Evolutionary conservation across 2,888 invertebrate species (phyloP), one percentile per base, ranked within the genome.

Genomic region (Gortyna flavago): DNA sequence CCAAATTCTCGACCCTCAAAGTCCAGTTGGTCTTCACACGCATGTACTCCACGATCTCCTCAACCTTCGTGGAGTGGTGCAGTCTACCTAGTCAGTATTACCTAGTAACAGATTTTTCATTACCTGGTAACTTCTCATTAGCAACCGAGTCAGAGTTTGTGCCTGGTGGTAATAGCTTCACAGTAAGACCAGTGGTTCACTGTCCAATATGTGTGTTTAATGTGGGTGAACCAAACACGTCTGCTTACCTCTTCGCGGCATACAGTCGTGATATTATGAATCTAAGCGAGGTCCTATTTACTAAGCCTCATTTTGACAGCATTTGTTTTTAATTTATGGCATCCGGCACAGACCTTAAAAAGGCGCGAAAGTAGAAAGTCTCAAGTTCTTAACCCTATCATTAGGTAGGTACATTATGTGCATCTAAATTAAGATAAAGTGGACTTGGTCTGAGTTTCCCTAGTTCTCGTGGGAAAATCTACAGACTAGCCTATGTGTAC

Each of bases 351-450:
- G 16, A 41, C 16, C 25, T 29, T 61, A 65, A 70, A 73, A 73
- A 64, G 78, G 72, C 78, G 83, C 57, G 86, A 83, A 86, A 83
- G 83, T 83, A 38, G 83, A 83, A 86, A 83, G 78, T 72, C 51
- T 32, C 21, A 32, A n/a, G n/a, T n/a, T n/a, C n/a, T n/a, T n/a
- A n/a, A 72, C 86, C 79, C 65, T 72, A 62, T 54, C 48, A 75
- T 76, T 62, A 29, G 13, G 0, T 51, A 57, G 35, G 13, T 69
- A 67, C 76, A 64, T 77, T 70, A 83, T 72, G 57, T 69, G 66
- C 69, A 44, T 72, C 83, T 85, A 85, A 85, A 81, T 83, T 86
- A 70, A 86, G 86, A 85, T 82, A 83, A 72, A 86, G 62, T 69
- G 0, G 66, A 69, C 72, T 86, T 64, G 72, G 67, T 72, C 64